phyloP scores from a whole-genome alignment of 2,113 vertebrate species.

The Chionis minor region DNA sequence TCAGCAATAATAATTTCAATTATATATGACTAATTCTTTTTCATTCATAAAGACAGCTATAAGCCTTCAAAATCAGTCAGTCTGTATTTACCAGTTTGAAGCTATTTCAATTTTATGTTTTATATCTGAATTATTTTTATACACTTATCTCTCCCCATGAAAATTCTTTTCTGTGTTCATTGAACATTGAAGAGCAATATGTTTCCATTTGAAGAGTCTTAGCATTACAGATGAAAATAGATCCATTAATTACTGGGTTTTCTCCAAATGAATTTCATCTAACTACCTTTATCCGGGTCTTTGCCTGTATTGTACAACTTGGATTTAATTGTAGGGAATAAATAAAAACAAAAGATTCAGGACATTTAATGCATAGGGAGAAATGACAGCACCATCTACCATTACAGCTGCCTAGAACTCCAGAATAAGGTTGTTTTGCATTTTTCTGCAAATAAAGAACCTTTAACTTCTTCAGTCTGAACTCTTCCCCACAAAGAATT shows the following conservation, averaged over 20 bases:
- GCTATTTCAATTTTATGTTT: slow-evolving; percentile 7
- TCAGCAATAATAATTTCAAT: slow-evolving; percentile 9
- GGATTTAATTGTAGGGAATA: background rate
- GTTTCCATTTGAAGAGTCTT: background rate
- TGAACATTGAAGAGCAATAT: background rate
- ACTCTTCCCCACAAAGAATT: background rate
- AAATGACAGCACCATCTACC: background rate
- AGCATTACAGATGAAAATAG: background rate
- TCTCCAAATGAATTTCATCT: background rate
- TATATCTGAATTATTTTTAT: background rate
- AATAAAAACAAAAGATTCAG: background rate
- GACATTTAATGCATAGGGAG: background rate
- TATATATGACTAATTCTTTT: background rate
- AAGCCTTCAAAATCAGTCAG: slow-evolving; percentile 2
- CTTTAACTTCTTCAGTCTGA: background rate
- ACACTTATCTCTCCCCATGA: background rate
- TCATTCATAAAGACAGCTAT: background rate
- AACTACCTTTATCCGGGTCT: background rate
- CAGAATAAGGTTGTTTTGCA: background rate
- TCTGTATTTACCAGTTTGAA: slow-evolving; percentile 28
- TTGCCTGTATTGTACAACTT: background rate
- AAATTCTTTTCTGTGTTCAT: background rate
- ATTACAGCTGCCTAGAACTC: background rate
- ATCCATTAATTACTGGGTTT: background rate
- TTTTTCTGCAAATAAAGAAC: background rate